These are phyloP conservation scores for Lampris megalopsis DNA, from an alignment of 2,113 vertebrate species.

Conservation along the genomic window DNA sequence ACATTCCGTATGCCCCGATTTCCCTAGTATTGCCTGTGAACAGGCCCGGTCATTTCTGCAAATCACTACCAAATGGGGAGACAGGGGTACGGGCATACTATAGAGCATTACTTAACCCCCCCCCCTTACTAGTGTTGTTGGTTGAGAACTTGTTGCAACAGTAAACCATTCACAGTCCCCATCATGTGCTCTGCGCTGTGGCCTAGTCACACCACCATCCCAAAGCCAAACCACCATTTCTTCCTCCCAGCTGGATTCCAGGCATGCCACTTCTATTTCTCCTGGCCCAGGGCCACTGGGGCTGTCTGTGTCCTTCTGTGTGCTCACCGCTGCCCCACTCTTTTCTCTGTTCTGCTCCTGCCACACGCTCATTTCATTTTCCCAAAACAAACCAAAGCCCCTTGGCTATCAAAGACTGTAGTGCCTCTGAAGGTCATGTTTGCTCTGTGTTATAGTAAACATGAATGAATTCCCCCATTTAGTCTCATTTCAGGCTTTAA, in stretches of 20 bases:
- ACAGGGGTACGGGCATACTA: constrained; percentile 47
- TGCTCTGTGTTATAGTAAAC: constrained; percentile 35
- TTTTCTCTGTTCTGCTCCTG: constrained; percentile 37
- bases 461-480: constrained; percentile 19
- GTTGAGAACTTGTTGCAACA: constrained; percentile 67
- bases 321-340: constrained; percentile 42
- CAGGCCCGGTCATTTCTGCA: constrained; percentile 58
- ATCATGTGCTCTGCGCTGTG: constrained; percentile 67
- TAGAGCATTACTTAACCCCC: constrained; percentile 40
- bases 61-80: constrained; percentile 79
- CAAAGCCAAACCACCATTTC: constrained; percentile 58
- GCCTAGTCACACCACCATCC: constrained; percentile 30
- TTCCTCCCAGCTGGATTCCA: constrained; percentile 72
- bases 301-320: constrained; percentile 71
- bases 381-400: constrained; percentile 69
- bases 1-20: constrained; percentile 67
- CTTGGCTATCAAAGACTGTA: constrained; percentile 50
- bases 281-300: constrained; percentile 65
- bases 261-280: constrained; percentile 75
- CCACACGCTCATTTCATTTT: constrained; percentile 61
- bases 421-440: constrained; percentile 40
- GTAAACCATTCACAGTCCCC: constrained; percentile 73
- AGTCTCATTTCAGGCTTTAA: background rate
- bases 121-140: constrained; percentile 24
- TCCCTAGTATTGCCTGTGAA: constrained; percentile 63